phyloP scores from a whole-genome alignment of 37 sponge, comb jelly and placozoan species.

The Theonella swinhoei region DNA sequence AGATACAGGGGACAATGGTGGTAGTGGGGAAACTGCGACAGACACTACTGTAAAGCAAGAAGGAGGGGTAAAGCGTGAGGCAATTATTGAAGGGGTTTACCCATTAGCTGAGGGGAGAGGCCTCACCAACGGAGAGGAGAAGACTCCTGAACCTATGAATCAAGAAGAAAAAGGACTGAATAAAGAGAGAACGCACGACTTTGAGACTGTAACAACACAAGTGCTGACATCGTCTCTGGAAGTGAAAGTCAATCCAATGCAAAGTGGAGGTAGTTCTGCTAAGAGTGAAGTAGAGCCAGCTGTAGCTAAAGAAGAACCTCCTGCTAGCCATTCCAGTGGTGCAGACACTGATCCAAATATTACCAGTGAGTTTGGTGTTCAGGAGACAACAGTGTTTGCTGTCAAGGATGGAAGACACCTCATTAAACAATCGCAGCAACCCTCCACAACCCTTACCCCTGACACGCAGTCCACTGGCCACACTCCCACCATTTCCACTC shows the following conservation, averaged over 20 bases:
- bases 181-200: background rate
- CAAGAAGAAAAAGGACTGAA: background rate
- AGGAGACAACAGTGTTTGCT: slow-evolving; percentile 54
- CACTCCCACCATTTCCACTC: background rate
- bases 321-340: background rate
- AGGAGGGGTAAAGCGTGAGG: background rate
- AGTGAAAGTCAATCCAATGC: background rate
- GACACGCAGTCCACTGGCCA: background rate
- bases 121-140: background rate
- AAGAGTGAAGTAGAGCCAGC: background rate
- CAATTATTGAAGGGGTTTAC: background rate
- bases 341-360: background rate
- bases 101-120: background rate
- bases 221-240: background rate
- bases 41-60: background rate
- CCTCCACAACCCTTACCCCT: background rate
- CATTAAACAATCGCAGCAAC: background rate
- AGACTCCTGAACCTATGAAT: background rate
- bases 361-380: slow-evolving; percentile 50
- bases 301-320: background rate
- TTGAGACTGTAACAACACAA: background rate
- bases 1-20: background rate
- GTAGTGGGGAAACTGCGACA: background rate
- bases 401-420: background rate
- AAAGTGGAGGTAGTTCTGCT: background rate